Evolutionary conservation across 1,140 invertebrate genomes (phyloP).

Genomic region (Camponotus floridanus): DNA sequence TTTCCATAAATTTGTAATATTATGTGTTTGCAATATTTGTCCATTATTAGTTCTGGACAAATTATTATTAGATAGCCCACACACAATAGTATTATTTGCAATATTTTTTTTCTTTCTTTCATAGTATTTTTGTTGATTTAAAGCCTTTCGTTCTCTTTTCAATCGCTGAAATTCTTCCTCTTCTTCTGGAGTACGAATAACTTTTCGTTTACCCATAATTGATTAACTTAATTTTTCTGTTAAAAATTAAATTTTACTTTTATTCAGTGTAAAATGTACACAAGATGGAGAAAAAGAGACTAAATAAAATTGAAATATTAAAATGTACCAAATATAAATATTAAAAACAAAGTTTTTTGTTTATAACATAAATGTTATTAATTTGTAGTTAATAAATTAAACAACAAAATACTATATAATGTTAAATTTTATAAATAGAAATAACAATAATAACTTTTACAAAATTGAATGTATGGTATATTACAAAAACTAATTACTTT

Average conservation of each 20-base stretch:
- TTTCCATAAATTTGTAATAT: no score
- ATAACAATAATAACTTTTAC: background rate
- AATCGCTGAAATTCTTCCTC: slow-evolving; percentile 4
- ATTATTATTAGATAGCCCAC: no score
- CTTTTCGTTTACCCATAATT: background rate
- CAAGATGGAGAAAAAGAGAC: no score
- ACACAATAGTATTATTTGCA: no score
- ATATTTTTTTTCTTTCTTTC: background rate
- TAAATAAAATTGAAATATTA: no score
- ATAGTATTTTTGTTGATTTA: slow-evolving; percentile 10
- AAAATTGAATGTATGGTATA: background rate
- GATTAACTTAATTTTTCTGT: background rate
- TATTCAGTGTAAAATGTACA: background rate
- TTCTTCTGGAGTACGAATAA: background rate
- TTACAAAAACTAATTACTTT: background rate
- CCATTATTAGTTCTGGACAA: no score
- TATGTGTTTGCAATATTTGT: no score
- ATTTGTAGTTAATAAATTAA: background rate
- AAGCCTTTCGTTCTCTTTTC: background rate
- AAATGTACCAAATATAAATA: no score
- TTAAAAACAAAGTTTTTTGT: background rate
- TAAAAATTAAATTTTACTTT: background rate
- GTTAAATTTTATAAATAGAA: slow-evolving; percentile 2
- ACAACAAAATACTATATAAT: background rate
- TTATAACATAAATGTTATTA: background rate